Evolutionary conservation across 2,888 invertebrate species (phyloP).

Genomic region (Conchocele bisecta): DNA sequence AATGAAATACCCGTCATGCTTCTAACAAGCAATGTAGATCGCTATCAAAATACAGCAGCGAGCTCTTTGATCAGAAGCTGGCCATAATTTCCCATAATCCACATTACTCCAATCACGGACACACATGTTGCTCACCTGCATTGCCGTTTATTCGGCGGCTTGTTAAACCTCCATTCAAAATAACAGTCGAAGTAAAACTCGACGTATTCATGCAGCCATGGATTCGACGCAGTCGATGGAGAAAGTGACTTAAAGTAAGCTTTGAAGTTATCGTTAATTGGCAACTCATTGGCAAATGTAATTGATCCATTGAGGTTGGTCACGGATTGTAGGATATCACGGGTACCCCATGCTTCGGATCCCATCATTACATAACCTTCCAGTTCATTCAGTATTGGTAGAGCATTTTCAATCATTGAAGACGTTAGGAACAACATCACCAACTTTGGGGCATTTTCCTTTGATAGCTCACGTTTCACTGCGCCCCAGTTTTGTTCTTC

Average conservation of each 20-base stretch:
- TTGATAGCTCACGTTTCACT: background rate
- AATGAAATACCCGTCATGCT: too few relatives aligned
- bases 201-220: constrained; percentile 25
- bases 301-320: constrained; percentile 26
- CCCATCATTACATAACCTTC: constrained; percentile 20
- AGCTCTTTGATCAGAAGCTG: too few relatives aligned
- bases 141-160: background rate
- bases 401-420: constrained; percentile 11
- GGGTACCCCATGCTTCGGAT: constrained; percentile 37
- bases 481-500: background rate
- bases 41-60: too few relatives aligned
- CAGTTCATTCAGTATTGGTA: constrained; percentile 11
- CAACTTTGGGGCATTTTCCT: constrained; percentile 2
- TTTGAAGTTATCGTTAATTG: constrained; percentile 1
- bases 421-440: constrained; percentile 28
- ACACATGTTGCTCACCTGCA: constrained; percentile 9
- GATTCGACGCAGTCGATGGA: background rate
- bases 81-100: too few relatives aligned
- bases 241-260: constrained; percentile 6
- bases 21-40: too few relatives aligned
- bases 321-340: constrained; percentile 15
- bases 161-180: constrained; percentile 29
- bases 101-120: background rate
- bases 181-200: constrained; percentile 29
- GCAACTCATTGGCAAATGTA: constrained; percentile 20